Percentiles rank a stretch among this genome's conserved stretches.
These are phyloP conservation scores for Rhodeus uyekii DNA, from an alignment of 2,797 vertebrate species.

Conservation along the genomic window DNA sequence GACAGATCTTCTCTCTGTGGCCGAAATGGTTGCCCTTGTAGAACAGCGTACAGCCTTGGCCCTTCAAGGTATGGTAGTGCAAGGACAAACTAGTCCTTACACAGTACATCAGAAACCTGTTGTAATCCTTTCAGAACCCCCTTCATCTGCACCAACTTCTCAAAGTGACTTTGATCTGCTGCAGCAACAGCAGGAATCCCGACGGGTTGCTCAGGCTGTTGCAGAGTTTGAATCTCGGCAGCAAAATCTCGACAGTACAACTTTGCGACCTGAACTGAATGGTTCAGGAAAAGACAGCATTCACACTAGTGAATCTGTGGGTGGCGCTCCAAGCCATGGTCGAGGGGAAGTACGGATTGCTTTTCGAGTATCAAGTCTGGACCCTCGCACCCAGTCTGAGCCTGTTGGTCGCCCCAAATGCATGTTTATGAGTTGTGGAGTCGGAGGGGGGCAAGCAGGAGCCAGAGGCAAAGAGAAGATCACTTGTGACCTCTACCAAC, in stretches of 20 bases:
- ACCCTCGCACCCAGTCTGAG: constrained; percentile 77
- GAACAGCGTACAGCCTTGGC: constrained; percentile 88
- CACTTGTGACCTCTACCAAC: constrained; percentile 94
- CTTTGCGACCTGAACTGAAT: constrained; percentile 65
- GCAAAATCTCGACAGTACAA: constrained; percentile 71
- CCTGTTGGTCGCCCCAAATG: constrained; percentile 77
- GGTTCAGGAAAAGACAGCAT: constrained; percentile 54
- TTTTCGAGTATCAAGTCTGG: constrained; percentile 89
- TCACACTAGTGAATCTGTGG: constrained; percentile 52
- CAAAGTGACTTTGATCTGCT: constrained; percentile 70
- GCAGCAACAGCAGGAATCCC: constrained; percentile 77
- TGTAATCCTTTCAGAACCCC: constrained; percentile 79
- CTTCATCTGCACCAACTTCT: constrained; percentile 64
- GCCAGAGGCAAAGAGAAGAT: constrained; percentile 91
- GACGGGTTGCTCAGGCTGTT: constrained; percentile 88
- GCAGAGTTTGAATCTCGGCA: constrained; percentile 89
- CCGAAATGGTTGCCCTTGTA: constrained; percentile 94
- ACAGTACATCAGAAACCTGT: constrained; percentile 54
- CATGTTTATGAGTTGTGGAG: constrained; percentile 85
- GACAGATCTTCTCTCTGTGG: constrained; percentile 88
- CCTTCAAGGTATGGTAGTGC: constrained; percentile 78
- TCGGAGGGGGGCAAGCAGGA: constrained; percentile 70
- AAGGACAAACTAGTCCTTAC: constrained; percentile 66
- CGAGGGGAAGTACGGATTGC: constrained; percentile 90
- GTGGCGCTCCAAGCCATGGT: constrained; percentile 66